Evolutionary conservation across 2,888 invertebrate species (phyloP).

Genomic region (Pyralis farinalis): DNA sequence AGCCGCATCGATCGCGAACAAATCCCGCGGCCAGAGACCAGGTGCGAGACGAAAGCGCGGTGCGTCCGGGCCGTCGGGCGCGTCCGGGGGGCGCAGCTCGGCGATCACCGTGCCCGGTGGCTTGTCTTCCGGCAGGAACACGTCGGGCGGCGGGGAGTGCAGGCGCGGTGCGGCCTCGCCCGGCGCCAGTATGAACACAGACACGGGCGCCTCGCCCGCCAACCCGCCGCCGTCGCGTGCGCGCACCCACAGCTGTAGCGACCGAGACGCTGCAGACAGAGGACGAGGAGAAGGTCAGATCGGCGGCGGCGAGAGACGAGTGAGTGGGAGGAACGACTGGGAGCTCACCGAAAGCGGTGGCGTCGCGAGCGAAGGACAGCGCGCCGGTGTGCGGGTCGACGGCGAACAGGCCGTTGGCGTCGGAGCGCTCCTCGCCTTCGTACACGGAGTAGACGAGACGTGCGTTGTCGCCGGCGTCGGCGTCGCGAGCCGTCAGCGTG

Average conservation of each 20-base stretch:
- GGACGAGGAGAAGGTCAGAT: no score
- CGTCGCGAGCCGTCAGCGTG: constrained; percentile 83
- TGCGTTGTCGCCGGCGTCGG: constrained; percentile 87
- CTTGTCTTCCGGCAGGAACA: constrained; percentile 89
- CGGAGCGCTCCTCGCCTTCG: constrained; percentile 76
- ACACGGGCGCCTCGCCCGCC: constrained; percentile 91
- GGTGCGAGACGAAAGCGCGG: constrained; percentile 34
- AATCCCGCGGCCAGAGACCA: constrained; percentile 76
- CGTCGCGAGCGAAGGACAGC: constrained; percentile 84
- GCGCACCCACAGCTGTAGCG: constrained; percentile 93
- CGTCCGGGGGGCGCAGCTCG: constrained; percentile 38
- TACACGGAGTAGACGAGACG: constrained; percentile 89
- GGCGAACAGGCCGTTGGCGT: constrained; percentile 85
- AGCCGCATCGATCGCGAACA: constrained; percentile 86
- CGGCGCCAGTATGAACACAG: constrained; percentile 87
- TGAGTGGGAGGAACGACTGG: no score
- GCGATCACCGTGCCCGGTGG: constrained; percentile 67
- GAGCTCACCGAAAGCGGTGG: constrained; percentile 68
- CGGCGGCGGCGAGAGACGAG: no score
- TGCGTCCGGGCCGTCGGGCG: no score
- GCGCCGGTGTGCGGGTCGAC: constrained; percentile 89
- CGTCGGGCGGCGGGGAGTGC: constrained; percentile 86
- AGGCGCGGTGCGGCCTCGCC: constrained; percentile 87
- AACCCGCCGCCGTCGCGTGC: constrained; percentile 92
- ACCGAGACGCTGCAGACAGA: constrained; percentile 84